These are phyloP conservation scores for Anarsia innoxiella DNA, from an alignment of 2,888 invertebrate genomes.

Conservation along the genomic window DNA sequence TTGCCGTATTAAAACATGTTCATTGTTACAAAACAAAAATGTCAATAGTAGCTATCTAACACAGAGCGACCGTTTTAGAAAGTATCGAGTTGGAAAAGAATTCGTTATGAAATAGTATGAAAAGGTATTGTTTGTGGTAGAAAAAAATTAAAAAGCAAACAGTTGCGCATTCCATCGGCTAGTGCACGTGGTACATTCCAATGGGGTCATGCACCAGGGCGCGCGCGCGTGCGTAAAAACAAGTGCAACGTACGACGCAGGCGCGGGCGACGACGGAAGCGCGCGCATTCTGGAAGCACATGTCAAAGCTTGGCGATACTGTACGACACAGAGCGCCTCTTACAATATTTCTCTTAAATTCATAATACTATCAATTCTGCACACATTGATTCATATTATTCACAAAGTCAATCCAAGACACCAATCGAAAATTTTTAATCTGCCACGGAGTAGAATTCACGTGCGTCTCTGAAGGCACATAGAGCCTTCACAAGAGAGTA, in stretches of 20 bases:
- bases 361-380: too few species aligned
- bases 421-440: too few species aligned
- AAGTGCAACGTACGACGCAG: constrained; percentile 49
- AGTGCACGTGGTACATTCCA: constrained; percentile 73
- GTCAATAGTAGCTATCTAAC: constrained; percentile 30
- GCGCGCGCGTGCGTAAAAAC: constrained; percentile 62
- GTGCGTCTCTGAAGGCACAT: too few species aligned
- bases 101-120: constrained; percentile 66
- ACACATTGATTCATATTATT: too few species aligned
- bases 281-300: constrained; percentile 7
- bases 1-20: constrained; percentile 5
- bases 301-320: too few species aligned
- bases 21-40: constrained; percentile 31
- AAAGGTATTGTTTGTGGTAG: constrained; percentile 67
- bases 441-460: too few species aligned
- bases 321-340: too few species aligned
- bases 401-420: too few species aligned
- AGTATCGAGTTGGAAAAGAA: constrained; percentile 53
- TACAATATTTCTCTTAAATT: too few species aligned
- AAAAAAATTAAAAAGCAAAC: constrained; percentile 68
- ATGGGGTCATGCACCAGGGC: constrained; percentile 69
- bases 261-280: background rate
- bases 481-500: too few species aligned
- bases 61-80: constrained; percentile 48
- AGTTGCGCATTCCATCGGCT: constrained; percentile 71